Conservation (phyloP, 2,888 invertebrate species). For the Platycheirus albimanus region DNA sequence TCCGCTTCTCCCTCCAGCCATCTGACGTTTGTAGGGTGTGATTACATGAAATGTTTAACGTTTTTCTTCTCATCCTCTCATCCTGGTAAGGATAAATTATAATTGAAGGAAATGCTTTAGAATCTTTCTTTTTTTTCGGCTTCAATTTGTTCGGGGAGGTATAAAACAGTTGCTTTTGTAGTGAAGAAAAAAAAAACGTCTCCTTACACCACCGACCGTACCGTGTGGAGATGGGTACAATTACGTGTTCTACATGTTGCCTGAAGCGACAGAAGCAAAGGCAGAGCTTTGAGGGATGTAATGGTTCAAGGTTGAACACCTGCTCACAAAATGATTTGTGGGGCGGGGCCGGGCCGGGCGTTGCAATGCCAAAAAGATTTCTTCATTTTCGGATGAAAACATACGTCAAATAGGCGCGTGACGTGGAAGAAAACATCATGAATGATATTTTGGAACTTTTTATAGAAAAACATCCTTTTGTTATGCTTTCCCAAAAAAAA, state of each 20-base stretch:
- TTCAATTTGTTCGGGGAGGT: not conserved
- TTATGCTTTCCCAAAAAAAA: not conserved
- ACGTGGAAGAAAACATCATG: conserved; percentile 6
- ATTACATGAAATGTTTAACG: conserved; percentile 58
- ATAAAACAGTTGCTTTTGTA: not conserved
- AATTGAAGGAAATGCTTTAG: conserved; percentile 38
- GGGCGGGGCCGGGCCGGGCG: conserved; percentile 1
- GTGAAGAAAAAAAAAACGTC: conserved; percentile 4
- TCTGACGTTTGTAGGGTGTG: conserved; percentile 22
- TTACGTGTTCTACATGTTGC: conserved; percentile 37
- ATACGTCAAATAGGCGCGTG: conserved; percentile 25
- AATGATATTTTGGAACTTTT: conserved; percentile 1
- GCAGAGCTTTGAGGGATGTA: not conserved
- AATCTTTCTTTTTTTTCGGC: conserved; percentile 14
- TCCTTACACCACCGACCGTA: conserved; percentile 7
- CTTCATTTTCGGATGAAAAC: not conserved
- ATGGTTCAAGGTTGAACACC: conserved; percentile 35
- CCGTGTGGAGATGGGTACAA: conserved; percentile 1
- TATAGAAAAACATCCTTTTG: not conserved
- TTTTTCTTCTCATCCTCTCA: conserved; percentile 42
- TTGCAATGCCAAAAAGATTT: conserved; percentile 3
- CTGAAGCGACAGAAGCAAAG: conserved; percentile 19
- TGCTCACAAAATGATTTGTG: conserved; percentile 22
- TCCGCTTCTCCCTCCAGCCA: not conserved
- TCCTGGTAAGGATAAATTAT: conserved; percentile 51